Evolutionary conservation across 2,113 vertebrate species (phyloP), one percentile per base, ranked within the genome.

Genomic region (Anseranas semipalmata): DNA sequence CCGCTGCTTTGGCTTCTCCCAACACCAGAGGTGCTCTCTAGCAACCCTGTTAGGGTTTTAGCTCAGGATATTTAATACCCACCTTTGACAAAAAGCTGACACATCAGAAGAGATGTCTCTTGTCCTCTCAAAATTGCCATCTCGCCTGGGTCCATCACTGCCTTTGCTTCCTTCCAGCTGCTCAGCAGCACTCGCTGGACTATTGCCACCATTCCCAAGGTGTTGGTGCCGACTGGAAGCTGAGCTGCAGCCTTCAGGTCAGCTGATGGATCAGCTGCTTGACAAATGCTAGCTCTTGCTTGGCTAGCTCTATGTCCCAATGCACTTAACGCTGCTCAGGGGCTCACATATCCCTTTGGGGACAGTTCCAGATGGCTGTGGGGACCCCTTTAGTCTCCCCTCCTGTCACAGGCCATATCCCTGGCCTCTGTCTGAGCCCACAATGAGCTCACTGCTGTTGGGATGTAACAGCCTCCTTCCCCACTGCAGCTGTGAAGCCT

Each of bases 371-470:
- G 41, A 1, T 11, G 41, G 16, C 35, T 41, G 62, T 65, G 32
- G 46, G 28, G 28, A 18, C 19, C 33, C 30, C 9, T 78, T 12
- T 65, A 27, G 35, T 60, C 25, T 73, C 83, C 27, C 15, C 39
- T 58, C 21, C 45, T 33, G 41, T 55, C 62, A 37, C 6, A 2
- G 62, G 43, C 58, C 1, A 0, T 1, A 41, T 73, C 43, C 27
- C 33, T 35, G 70, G 72, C 60, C 59, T 52, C 0, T 0, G 16
- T 15, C 46, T 7, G 73, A 92, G 84, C 48, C 70, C 71, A 24
- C 5, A 3, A 12, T 62, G 85, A 95, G 87, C 78, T 91, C 85
- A 41, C 28, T 12, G 20, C 90, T 81, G 66, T 5, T 25, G 76
- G 82, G 90, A 67, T 10, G 30, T 37, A 32, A 2, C 14, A 85